Percentiles rank a stretch among this genome's conserved stretches.
Conservation (phyloP, 2,113 vertebrate species). For the Emberiza fucata region DNA sequence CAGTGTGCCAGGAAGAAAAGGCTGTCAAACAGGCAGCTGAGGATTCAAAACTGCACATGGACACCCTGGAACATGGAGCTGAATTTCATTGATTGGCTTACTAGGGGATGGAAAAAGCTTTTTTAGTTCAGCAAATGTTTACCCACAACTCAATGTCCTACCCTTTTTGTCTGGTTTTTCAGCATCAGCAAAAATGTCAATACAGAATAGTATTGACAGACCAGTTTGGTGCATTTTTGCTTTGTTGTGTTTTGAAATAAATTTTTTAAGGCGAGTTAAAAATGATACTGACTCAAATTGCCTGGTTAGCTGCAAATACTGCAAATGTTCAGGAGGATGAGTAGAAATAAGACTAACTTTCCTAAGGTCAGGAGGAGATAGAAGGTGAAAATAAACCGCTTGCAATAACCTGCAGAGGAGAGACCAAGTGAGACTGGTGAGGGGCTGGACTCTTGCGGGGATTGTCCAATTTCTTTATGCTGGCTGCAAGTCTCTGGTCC, state of each 20-base stretch:
- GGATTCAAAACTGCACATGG: not conserved
- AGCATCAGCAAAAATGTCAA: not conserved
- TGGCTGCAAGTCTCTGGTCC: not conserved
- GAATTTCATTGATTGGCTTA: not conserved
- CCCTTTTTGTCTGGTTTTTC: not conserved
- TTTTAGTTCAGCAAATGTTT: not conserved
- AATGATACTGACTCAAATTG: not conserved
- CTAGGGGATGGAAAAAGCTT: not conserved
- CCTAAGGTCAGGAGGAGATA: not conserved
- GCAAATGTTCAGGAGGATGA: not conserved
- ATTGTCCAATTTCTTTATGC: not conserved
- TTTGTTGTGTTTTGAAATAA: not conserved
- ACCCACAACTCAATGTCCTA: not conserved
- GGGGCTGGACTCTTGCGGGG: not conserved
- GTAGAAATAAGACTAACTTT: not conserved
- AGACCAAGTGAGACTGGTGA: accelerated
- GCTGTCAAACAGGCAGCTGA: accelerated
- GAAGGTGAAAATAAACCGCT: not conserved
- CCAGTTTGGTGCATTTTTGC: not conserved
- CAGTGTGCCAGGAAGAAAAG: not conserved
- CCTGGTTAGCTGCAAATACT: not conserved
- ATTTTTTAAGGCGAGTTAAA: not conserved
- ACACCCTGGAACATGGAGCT: not conserved
- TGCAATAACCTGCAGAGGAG: not conserved
- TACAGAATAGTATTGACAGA: not conserved